A percentile compares a stretch with the other conserved stretches of the same genome.
Evolutionary conservation across 2,797 vertebrate genomes (phyloP).

Genomic region (Sebastolobus alascanus): DNA sequence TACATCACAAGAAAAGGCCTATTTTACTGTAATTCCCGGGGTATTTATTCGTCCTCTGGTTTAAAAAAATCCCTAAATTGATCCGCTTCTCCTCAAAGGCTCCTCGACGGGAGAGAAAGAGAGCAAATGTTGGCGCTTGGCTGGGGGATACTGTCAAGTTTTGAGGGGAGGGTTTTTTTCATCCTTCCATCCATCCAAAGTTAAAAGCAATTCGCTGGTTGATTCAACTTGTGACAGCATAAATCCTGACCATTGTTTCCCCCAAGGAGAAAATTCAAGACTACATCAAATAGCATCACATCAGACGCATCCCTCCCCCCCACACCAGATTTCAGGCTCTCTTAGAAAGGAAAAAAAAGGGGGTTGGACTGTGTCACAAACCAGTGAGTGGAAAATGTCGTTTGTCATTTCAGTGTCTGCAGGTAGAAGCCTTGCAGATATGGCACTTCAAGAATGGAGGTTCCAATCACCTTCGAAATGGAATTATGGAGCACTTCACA

Average conservation of each 20-base stretch:
- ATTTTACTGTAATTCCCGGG: conserved; percentile 8
- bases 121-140: conserved; percentile 16
- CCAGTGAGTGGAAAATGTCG: conserved; percentile 71
- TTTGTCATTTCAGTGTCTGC: conserved; percentile 72
- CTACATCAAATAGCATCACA: conserved; percentile 42
- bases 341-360: neutral
- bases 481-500: conserved; percentile 80
- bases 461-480: conserved; percentile 77
- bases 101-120: neutral
- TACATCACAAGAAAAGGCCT: conserved; percentile 33
- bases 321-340: conserved; percentile 40
- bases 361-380: conserved; percentile 58
- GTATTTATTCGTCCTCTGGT: conserved; percentile 8
- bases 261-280: conserved; percentile 41
- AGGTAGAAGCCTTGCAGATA: conserved; percentile 70
- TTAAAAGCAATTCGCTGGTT: conserved; percentile 46
- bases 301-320: neutral
- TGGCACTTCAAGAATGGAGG: conserved; percentile 66
- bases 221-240: conserved; percentile 48
- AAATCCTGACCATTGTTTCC: conserved; percentile 52
- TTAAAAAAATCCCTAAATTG: conserved; percentile 27
- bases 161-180: neutral
- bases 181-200: neutral
- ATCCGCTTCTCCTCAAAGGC: conserved; percentile 25
- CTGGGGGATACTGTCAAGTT: conserved; percentile 22